phyloP scores from a whole-genome alignment of 2,113 vertebrate species.

The Typhlomys cinereus region DNA sequence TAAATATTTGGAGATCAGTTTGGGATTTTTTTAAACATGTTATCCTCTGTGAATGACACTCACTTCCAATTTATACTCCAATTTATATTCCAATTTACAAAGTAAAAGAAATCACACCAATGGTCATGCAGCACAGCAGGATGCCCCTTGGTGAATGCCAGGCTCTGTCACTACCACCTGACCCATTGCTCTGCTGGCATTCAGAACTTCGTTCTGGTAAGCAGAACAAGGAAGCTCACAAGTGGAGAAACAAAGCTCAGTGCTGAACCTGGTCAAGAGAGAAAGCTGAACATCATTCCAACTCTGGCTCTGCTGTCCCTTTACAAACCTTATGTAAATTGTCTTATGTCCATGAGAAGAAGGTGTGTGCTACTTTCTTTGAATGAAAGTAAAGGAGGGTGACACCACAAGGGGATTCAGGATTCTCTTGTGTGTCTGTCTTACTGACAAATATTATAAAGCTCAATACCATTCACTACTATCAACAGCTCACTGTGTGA shows the following conservation, averaged over 20 bases:
- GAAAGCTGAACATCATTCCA: background rate
- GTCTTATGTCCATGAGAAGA: background rate
- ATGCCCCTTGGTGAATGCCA: background rate
- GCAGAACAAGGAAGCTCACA: background rate
- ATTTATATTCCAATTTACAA: no score
- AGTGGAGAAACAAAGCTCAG: background rate
- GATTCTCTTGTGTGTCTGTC: background rate
- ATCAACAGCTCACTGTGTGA: background rate
- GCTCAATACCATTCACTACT: background rate
- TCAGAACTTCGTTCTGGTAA: background rate
- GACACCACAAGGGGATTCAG: background rate
- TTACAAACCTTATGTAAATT: background rate
- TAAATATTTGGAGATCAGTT: no score
- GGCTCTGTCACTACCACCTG: background rate
- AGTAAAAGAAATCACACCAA: no score
- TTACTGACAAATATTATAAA: conserved; percentile 13
- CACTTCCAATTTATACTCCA: no score
- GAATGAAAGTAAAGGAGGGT: background rate
- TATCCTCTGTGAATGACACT: no score
- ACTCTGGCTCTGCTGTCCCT: background rate
- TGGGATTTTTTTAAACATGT: no score
- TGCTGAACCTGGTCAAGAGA: background rate
- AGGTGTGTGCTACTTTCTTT: background rate
- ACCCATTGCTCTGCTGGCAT: background rate
- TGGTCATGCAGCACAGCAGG: background rate